Base-by-base conservation (phyloP, 2,888 invertebrate species). In the Hypselothyrea guttata region DNA sequence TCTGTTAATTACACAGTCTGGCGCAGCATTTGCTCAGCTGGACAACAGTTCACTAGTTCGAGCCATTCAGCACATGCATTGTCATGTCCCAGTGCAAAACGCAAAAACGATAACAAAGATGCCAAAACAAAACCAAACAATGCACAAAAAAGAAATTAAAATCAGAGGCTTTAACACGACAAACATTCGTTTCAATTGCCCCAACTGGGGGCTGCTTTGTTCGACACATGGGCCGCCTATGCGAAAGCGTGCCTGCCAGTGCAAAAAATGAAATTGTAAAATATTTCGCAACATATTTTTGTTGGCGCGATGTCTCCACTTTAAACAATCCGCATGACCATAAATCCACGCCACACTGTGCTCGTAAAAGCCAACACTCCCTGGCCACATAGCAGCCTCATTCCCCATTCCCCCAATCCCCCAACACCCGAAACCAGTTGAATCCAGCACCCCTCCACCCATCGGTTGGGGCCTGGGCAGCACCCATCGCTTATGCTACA, bases 241-340 rank as follows among this genome's bases (percentile, higher is more conserved):
- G 46, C 42, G 59, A 51, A 22, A 42, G 51, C 53, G 47, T 28
- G 58, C 53, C 46, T 52, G 22, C 53, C 71, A 40, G 74, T 35
- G 51, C 44, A 55, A 77, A 81, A 75, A 70, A 76, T 52, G 61
- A 78, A 76, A 78, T 75, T 82, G 78, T 78, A 66, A 77, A 82
- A 77, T 77, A 77, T 77, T 82, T 75, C 63, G 61, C 78, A 82
- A 82, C 78, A 82, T 82, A 77, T 76, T 81, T 81, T 68, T 77
- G 64, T 62, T 71, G 71, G 71, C 57, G n/a, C 38, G 18, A 16
- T 18, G 18, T 61, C 83, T 78, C 78, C 75, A 75, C 75, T 76
- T 76, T 59, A 72, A 79, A 54, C 78, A 67, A 79, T 83, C 77
- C 81, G 67, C 79, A 81, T 73, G 78, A 72, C 84, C 74, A 81